A percentile compares a stretch with the other conserved stretches of the same genome.
Conservation (phyloP, 2,888 invertebrate genomes). For the Malthinus seriepunctatus region DNA sequence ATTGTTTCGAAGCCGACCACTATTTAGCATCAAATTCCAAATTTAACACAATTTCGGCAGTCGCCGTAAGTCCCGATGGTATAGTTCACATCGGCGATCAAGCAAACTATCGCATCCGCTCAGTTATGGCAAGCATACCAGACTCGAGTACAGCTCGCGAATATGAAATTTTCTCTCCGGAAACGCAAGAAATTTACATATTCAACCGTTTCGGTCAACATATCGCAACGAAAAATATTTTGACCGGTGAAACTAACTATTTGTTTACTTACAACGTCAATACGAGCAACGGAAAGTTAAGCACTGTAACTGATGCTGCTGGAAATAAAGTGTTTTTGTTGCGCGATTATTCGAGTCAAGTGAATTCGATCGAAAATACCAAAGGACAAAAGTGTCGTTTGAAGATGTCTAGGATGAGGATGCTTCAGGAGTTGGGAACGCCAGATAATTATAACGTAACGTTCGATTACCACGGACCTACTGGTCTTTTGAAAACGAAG, state of each 20-base stretch:
- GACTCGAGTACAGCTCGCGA: conserved; percentile 81
- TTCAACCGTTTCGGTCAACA: conserved; percentile 96
- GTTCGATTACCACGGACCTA: conserved; percentile 90
- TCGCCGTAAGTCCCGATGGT: conserved; percentile 92
- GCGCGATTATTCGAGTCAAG: conserved; percentile 82
- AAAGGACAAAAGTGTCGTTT: conserved; percentile 90
- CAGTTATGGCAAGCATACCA: conserved; percentile 87
- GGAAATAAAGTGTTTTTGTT: conserved; percentile 86
- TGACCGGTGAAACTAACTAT: conserved; percentile 93
- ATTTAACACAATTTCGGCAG: conserved; percentile 91
- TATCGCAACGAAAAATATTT: conserved; percentile 87
- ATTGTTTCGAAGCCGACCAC: conserved; percentile 91
- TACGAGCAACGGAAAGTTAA: conserved; percentile 93
- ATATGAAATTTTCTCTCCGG: conserved; percentile 94
- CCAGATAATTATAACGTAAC: conserved; percentile 94
- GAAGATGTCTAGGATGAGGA: conserved; percentile 89
- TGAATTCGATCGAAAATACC: conserved; percentile 92
- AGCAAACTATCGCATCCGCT: conserved; percentile 85
- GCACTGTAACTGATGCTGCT: conserved; percentile 90
- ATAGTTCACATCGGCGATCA: conserved; percentile 95
- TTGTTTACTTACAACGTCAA: conserved; percentile 96
- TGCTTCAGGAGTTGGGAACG: conserved; percentile 87
- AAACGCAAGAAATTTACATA: conserved; percentile 92
- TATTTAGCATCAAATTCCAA: conserved; percentile 91
- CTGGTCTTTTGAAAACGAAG: conserved; percentile 86